Base-by-base conservation (phyloP, 2,113 vertebrate genomes). In the Rhea americana region DNA sequence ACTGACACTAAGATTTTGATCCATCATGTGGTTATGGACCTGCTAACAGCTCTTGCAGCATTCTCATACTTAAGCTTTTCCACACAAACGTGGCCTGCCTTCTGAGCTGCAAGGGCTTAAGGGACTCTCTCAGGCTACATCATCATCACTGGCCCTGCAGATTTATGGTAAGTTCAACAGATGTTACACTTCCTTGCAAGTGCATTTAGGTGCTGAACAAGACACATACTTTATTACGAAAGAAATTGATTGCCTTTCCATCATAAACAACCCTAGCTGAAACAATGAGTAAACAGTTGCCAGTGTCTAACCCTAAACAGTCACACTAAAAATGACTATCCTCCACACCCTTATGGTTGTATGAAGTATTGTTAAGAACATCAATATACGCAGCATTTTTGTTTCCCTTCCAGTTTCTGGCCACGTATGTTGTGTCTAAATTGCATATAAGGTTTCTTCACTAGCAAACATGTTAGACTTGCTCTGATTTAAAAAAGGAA, bases 21-120 rank as follows among this genome's bases (percentile, higher is more conserved):
- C 30, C 26, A 35, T 28, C 41, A 4, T 0, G 1, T 1, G 26
- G 28, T 11, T 51, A 41, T 7, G 18, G 86, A 41, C 11, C n/a
- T 13, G 4, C 25, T 67, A 26, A 28, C 45, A 74, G 13, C 39
- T 53, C 26, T 5, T 43, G 47, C 11, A 25, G 7, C 0, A 0
- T n/a, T n/a, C 63, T 45, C 43, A 7, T 7, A 18, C 8, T 65
- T 32, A 11, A 20, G 17, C 20, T 32, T 6, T 8, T n/a, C 45
- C 58, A 50, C 48, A 67, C 5, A 70, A 1, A 0, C 50, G 13
- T 0, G 24, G 61, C 32, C 85, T 67, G 77, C 47, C 41, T 55
- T 50, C 22, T 30, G 37, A 45, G 26, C 41, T 35, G 24, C 30
- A 39, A 71, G 61, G 65, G 56, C 35, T 62, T 10, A 4, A 32